A percentile compares a stretch with the other conserved stretches of the same genome.
These are phyloP conservation scores for Gallinago undulata DNA, from an alignment of 2,113 vertebrate genomes.

Conservation along the genomic window DNA sequence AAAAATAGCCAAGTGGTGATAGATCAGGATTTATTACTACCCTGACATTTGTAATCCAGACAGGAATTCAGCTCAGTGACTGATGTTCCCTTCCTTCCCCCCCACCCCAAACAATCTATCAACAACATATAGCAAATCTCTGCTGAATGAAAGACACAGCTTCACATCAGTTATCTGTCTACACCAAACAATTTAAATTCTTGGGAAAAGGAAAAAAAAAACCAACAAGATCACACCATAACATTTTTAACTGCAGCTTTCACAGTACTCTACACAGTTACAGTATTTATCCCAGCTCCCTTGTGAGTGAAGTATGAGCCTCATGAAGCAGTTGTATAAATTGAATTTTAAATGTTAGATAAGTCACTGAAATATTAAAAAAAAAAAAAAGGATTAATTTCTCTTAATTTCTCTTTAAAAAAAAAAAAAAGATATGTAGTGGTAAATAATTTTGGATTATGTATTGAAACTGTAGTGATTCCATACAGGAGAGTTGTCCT, in stretches of 20 bases:
- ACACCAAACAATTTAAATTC: neutral
- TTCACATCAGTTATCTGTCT: neutral
- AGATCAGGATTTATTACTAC: slow-evolving; percentile 15
- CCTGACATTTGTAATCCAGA: neutral
- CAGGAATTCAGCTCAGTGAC: neutral
- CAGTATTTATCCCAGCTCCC: neutral
- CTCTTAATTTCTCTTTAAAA: neutral
- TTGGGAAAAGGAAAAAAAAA: neutral
- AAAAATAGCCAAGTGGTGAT: neutral
- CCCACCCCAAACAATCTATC: neutral
- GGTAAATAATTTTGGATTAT: neutral
- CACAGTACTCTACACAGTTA: rapidly evolving
- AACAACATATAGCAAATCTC: neutral
- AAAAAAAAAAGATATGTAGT: neutral
- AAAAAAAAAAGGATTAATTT: neutral
- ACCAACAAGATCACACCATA: neutral
- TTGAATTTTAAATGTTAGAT: neutral
- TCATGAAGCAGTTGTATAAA: neutral
- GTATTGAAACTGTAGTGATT: neutral
- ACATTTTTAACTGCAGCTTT: neutral
- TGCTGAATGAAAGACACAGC: neutral
- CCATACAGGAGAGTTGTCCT: neutral
- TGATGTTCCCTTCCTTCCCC: neutral
- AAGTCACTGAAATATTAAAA: neutral
- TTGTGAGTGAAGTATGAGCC: neutral